Percentiles rank a stretch among this genome's conserved stretches.
Conservation (phyloP, 1,140 invertebrate genomes). For the Batillaria attramentaria region DNA sequence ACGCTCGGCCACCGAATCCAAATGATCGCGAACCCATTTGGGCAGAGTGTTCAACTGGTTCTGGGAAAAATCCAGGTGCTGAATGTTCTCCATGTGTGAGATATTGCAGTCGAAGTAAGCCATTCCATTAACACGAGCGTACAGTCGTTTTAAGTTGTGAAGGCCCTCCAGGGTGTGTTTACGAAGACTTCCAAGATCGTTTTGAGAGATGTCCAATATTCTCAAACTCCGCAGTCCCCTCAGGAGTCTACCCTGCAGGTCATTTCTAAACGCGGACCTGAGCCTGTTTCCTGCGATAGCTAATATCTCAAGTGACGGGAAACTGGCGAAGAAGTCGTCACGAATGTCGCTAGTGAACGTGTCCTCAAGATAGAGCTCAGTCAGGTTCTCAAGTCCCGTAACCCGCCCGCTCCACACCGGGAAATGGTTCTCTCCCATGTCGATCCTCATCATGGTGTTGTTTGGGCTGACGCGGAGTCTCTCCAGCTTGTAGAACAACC, state of each 20-base stretch:
- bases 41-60: slow-evolving; percentile 34
- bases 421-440: slow-evolving; percentile 19
- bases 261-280: slow-evolving; percentile 18
- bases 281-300: slow-evolving; percentile 26
- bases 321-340: slow-evolving; percentile 32
- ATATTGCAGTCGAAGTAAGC: background rate
- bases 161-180: too few relatives aligned
- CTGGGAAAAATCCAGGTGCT: slow-evolving; percentile 35
- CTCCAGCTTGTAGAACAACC: slow-evolving; percentile 4
- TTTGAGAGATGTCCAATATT: background rate
- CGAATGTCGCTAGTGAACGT: slow-evolving; percentile 24
- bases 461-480: background rate
- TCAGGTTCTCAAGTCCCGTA: too few relatives aligned
- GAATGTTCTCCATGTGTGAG: slow-evolving; percentile 12
- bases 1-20: background rate
- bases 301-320: slow-evolving; percentile 12
- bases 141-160: too few relatives aligned
- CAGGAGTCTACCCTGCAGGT: too few relatives aligned
- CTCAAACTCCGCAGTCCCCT: too few relatives aligned
- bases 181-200: background rate
- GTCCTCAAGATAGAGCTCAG: too few relatives aligned
- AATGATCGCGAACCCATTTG: background rate
- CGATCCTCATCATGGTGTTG: background rate
- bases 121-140: too few relatives aligned
- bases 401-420: slow-evolving; percentile 26